Evolutionary conservation across 1,140 invertebrate species (phyloP).

Genomic region (Eriocheir sinensis): DNA sequence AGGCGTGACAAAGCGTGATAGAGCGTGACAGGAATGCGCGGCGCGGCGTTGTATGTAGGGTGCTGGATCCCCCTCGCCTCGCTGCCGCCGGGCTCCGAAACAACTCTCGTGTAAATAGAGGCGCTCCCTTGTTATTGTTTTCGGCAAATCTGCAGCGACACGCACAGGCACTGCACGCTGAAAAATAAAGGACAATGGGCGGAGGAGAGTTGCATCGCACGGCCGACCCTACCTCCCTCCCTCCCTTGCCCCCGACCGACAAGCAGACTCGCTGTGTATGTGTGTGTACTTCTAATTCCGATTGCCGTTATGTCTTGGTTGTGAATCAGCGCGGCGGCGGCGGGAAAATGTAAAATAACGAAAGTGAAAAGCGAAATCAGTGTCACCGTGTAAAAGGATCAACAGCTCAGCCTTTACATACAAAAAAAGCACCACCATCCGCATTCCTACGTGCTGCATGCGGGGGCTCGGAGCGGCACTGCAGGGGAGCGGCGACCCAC

Average conservation of each 20-base stretch:
- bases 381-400: slow-evolving; percentile 24
- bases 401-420: slow-evolving; percentile 15
- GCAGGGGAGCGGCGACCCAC: not conserved
- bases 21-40: slow-evolving; percentile 8
- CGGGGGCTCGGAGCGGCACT: not conserved
- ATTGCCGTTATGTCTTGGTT: not conserved
- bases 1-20: slow-evolving; percentile 22
- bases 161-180: not conserved
- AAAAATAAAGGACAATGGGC: not conserved
- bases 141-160: slow-evolving; percentile 13
- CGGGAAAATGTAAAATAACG: not conserved
- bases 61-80: not conserved
- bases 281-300: no score
- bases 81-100: not conserved
- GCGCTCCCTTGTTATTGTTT: slow-evolving; percentile 23
- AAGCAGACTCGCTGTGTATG: no score
- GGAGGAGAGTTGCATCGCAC: not conserved
- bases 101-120: slow-evolving; percentile 6
- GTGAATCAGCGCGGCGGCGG: not conserved
- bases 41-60: not conserved
- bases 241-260: no score
- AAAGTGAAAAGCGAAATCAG: slow-evolving; percentile 25
- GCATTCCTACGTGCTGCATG: slow-evolving; percentile 1
- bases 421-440: slow-evolving; percentile 1
- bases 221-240: no score